A percentile compares a stretch with the other conserved stretches of the same genome.
phyloP scores from a whole-genome alignment of 1,140 invertebrate species.

The Scaptomyza graminum region DNA sequence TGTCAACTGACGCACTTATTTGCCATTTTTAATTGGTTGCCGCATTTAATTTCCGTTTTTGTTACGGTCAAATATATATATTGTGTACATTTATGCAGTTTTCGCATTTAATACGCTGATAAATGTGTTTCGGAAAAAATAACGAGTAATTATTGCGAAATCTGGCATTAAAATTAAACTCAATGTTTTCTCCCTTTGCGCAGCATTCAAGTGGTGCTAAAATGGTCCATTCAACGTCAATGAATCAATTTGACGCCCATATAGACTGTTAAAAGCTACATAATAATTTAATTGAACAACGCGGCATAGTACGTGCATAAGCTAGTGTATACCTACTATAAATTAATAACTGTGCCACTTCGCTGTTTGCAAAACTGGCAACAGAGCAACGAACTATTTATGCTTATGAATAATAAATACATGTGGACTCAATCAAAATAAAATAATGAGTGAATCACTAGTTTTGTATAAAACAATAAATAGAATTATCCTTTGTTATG shows the following conservation, averaged over 20 bases:
- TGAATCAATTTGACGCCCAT: constrained; percentile 38
- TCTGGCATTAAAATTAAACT: constrained; percentile 55
- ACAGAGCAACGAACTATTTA: constrained; percentile 2
- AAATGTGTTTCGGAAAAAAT: constrained; percentile 54
- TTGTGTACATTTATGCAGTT: constrained; percentile 47
- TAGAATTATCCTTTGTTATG: too few relatives aligned
- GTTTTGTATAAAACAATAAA: too few relatives aligned
- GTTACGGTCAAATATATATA: constrained; percentile 24
- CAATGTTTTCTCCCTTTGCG: constrained; percentile 24
- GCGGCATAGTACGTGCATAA: constrained; percentile 48
- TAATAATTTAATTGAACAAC: constrained; percentile 71
- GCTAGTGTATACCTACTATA: constrained; percentile 5
- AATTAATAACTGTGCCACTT: constrained; percentile 13
- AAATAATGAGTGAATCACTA: not conserved
- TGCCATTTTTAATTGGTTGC: constrained; percentile 60
- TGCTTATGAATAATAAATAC: constrained; percentile 26
- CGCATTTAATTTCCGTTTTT: constrained; percentile 62
- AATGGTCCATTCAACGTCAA: not conserved
- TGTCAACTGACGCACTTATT: constrained; percentile 1
- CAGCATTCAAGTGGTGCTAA: constrained; percentile 12
- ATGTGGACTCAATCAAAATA: not conserved
- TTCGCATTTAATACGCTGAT: constrained; percentile 53
- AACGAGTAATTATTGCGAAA: constrained; percentile 53
- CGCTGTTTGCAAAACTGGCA: not conserved
- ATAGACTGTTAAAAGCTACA: constrained; percentile 46